Percentiles rank a stretch among this genome's conserved stretches.
These are phyloP conservation scores for Eretmocerus hayati DNA, from an alignment of 2,888 invertebrate genomes.

Conservation along the genomic window DNA sequence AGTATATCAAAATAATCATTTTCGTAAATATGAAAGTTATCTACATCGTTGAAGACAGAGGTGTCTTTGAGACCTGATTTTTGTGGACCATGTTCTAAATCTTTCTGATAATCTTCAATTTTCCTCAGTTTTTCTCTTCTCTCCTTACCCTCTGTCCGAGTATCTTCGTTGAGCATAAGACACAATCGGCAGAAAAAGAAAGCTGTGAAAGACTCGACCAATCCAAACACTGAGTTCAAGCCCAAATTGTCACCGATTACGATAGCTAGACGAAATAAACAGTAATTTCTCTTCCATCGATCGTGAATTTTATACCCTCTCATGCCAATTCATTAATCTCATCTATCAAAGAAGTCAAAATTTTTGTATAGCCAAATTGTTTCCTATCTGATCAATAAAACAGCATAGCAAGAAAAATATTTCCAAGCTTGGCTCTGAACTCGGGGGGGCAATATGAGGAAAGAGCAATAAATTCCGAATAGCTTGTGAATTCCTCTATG, in stretches of 20 bases:
- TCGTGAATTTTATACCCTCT: background rate
- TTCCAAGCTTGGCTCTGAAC: background rate
- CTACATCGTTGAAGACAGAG: slow-evolving; percentile 9
- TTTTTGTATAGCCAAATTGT: background rate
- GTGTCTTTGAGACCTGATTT: slow-evolving; percentile 10
- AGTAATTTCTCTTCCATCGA: background rate
- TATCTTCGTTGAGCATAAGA: background rate
- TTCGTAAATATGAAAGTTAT: slow-evolving; percentile 6
- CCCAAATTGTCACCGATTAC: background rate
- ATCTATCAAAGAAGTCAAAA: background rate
- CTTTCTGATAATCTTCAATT: slow-evolving; percentile 7
- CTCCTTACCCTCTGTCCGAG: background rate
- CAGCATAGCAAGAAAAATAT: background rate
- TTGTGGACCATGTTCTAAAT: slow-evolving; percentile 2
- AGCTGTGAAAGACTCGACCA: background rate
- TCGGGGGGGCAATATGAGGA: background rate
- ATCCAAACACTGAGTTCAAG: background rate
- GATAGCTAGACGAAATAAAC: background rate
- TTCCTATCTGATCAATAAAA: background rate
- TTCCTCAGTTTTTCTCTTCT: background rate
- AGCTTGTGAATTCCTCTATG: background rate
- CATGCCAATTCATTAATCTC: background rate
- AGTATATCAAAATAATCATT: slow-evolving; percentile 10
- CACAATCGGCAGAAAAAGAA: background rate
- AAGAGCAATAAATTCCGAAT: background rate